phyloP scores from a whole-genome alignment of 2,888 invertebrate genomes.

The Heteromurus nitidus region DNA sequence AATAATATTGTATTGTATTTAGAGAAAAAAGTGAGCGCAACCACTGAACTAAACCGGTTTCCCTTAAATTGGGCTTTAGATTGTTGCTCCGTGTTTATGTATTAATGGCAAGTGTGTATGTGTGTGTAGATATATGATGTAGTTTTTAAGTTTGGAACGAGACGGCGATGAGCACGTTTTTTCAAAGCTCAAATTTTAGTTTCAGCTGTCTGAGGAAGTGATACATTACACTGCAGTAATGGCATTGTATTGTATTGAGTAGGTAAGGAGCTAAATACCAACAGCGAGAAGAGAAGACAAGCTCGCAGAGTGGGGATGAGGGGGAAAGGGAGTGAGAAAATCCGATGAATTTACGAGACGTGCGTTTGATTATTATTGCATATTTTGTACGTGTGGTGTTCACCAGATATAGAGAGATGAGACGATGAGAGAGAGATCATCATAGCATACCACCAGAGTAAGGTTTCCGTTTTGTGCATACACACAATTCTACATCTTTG shows the following conservation, averaged over 20 bases:
- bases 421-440: background rate
- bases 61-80: slow-evolving; percentile 49
- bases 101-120: background rate
- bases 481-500: no score
- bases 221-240: slow-evolving; percentile 40
- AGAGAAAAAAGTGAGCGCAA: slow-evolving; percentile 18
- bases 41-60: slow-evolving; percentile 57
- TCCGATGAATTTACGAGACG: slow-evolving; percentile 59
- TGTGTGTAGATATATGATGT: background rate
- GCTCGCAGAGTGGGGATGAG: no score
- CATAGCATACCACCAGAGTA: background rate
- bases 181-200: slow-evolving; percentile 29
- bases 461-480: background rate
- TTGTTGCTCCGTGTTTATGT: slow-evolving; percentile 5
- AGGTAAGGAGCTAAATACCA: no score
- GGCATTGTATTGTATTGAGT: background rate
- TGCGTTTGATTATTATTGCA: slow-evolving; percentile 52
- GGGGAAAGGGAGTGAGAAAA: slow-evolving; percentile 1
- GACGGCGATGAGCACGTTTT: background rate
- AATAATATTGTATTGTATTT: no score
- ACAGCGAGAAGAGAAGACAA: no score
- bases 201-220: slow-evolving; percentile 57
- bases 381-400: slow-evolving; percentile 27
- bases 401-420: background rate
- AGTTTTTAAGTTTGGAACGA: background rate